These are phyloP conservation scores for Eudemis profundana DNA, from an alignment of 2,888 invertebrate species.

Conservation along the genomic window DNA sequence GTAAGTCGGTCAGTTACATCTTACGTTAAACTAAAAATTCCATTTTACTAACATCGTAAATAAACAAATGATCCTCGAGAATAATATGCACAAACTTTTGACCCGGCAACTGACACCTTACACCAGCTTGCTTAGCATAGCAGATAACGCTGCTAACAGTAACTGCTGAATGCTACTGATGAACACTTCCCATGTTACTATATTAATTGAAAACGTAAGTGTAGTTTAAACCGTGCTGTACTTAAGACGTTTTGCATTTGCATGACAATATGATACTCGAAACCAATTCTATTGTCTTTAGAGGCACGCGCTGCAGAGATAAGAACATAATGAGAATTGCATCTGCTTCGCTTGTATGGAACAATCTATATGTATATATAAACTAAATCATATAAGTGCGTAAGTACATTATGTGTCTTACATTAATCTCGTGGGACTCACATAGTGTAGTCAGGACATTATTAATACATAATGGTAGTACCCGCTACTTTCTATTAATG, in stretches of 20 bases:
- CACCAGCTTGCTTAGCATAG: constrained; percentile 9
- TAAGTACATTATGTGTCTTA: too few relatives aligned
- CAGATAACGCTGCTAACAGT: constrained; percentile 5
- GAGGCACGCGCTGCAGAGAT: constrained; percentile 70
- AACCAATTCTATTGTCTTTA: constrained; percentile 63
- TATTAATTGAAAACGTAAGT: not conserved
- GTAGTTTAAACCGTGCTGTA: not conserved
- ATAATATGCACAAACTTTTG: constrained; percentile 2
- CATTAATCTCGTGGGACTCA: too few relatives aligned
- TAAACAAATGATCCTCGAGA: too few relatives aligned
- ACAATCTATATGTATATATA: not conserved
- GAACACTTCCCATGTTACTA: constrained; percentile 23
- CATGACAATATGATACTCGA: constrained; percentile 57
- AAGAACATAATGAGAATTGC: constrained; percentile 49
- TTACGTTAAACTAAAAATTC: too few relatives aligned
- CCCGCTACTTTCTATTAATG: too few relatives aligned
- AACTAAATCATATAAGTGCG: too few relatives aligned
- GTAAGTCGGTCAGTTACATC: too few relatives aligned
- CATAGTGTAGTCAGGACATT: too few relatives aligned
- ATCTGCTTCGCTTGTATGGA: constrained; percentile 46
- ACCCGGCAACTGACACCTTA: constrained; percentile 9
- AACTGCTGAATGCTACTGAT: constrained; percentile 35
- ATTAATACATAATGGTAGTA: too few relatives aligned
- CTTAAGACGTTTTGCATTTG: constrained; percentile 41
- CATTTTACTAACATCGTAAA: too few relatives aligned